These are phyloP conservation scores for Drosophila guanche DNA, from an alignment of 1,140 invertebrate species.

Conservation along the genomic window DNA sequence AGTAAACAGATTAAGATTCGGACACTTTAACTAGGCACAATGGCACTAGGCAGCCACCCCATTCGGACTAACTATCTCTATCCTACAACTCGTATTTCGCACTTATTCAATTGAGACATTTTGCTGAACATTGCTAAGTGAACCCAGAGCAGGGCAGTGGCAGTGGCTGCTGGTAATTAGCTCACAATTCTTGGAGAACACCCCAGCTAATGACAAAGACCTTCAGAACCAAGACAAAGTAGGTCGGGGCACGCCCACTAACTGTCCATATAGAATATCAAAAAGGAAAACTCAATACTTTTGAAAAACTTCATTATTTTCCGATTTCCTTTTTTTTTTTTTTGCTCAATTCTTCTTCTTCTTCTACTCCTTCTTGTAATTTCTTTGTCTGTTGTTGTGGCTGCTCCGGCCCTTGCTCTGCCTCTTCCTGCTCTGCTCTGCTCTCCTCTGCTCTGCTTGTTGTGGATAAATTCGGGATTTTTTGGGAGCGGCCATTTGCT, in stretches of 20 bases:
- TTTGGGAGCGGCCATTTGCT: slow-evolving; percentile 61
- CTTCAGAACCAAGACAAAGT: slow-evolving; percentile 30
- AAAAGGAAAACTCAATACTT: background rate
- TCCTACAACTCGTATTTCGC: slow-evolving; percentile 38
- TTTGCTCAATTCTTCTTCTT: slow-evolving; percentile 1
- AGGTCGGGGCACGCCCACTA: slow-evolving; percentile 24
- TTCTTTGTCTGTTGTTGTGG: slow-evolving; percentile 60
- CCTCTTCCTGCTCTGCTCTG: slow-evolving; percentile 6
- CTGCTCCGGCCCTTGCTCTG: slow-evolving; percentile 32
- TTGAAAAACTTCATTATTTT: background rate
- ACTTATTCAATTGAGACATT: slow-evolving; percentile 67
- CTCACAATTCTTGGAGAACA: slow-evolving; percentile 7
- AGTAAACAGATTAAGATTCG: slow-evolving; percentile 67
- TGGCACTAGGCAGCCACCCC: slow-evolving; percentile 5
- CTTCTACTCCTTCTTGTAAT: slow-evolving; percentile 14
- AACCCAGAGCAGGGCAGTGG: background rate
- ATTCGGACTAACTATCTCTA: background rate
- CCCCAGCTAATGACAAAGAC: slow-evolving; percentile 39
- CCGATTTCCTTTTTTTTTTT: background rate
- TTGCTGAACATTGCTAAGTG: slow-evolving; percentile 22
- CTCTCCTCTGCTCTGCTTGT: slow-evolving; percentile 31
- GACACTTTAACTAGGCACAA: slow-evolving; percentile 72
- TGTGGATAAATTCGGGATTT: slow-evolving; percentile 60
- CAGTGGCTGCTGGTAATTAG: slow-evolving; percentile 40
- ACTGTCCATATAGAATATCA: background rate